Conservation (phyloP, 2,113 vertebrate species). For the Australoheros scitulus region DNA sequence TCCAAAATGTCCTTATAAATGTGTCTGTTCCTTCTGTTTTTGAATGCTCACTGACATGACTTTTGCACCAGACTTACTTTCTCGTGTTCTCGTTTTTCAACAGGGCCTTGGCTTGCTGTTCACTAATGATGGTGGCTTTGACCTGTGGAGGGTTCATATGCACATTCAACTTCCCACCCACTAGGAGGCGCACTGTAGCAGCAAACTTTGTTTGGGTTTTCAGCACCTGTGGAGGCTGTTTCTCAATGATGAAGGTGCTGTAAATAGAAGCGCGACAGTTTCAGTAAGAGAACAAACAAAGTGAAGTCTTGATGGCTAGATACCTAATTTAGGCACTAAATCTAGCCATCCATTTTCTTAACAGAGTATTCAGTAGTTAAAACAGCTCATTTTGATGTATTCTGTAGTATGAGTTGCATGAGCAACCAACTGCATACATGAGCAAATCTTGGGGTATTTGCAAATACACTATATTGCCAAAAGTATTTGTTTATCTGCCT, state of each 20-base stretch:
- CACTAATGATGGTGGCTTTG: slow-evolving; percentile 98
- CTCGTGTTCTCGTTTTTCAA: slow-evolving; percentile 91
- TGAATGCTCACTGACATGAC: background rate
- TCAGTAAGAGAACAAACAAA: background rate
- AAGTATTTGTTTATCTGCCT: too few relatives aligned
- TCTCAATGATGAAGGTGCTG: slow-evolving; percentile 99
- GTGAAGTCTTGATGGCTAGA: background rate
- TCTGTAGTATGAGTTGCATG: background rate
- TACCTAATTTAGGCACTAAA: background rate
- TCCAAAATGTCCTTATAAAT: too few relatives aligned
- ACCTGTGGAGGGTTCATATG: slow-evolving; percentile 99
- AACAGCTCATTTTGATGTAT: background rate
- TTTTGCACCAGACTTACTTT: slow-evolving; percentile 80
- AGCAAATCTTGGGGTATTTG: background rate
- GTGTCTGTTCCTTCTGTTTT: background rate
- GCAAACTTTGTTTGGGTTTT: slow-evolving; percentile 99
- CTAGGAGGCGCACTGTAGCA: slow-evolving; percentile 92
- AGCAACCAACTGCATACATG: background rate
- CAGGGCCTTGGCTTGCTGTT: slow-evolving; percentile 92
- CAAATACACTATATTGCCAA: background rate
- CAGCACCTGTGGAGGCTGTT: slow-evolving; percentile 96
- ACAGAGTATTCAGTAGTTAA: background rate
- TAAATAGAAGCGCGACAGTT: background rate
- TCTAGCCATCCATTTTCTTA: background rate
- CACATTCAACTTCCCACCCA: slow-evolving; percentile 95